Evolutionary conservation across 2,888 invertebrate genomes (phyloP).

Genomic region (Lochmaea crataegi): DNA sequence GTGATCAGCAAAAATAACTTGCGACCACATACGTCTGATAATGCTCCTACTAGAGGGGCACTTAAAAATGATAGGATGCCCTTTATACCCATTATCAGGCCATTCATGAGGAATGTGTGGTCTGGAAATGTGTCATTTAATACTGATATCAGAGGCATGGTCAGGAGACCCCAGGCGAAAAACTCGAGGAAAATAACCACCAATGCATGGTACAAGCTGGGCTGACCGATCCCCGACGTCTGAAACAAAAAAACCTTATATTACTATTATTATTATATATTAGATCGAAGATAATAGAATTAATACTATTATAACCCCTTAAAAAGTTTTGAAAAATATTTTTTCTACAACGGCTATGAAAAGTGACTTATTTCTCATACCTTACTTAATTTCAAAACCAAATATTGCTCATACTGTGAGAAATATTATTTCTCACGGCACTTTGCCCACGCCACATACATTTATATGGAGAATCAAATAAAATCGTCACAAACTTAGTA

Average conservation of each 20-base stretch:
- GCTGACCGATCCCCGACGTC: slow-evolving; percentile 90
- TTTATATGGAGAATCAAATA: too few relatives aligned
- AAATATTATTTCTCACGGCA: too few relatives aligned
- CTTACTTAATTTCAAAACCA: too few relatives aligned
- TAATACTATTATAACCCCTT: too few relatives aligned
- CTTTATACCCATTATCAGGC: slow-evolving; percentile 90
- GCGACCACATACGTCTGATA: slow-evolving; percentile 98
- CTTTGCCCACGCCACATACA: too few relatives aligned
- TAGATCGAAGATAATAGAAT: too few relatives aligned
- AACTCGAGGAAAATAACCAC: slow-evolving; percentile 99
- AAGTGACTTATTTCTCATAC: too few relatives aligned
- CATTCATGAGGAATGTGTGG: slow-evolving; percentile 99
- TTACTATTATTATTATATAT: too few relatives aligned
- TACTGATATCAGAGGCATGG: slow-evolving; percentile 94
- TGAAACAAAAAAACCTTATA: slow-evolving; percentile 64
- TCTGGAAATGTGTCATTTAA: slow-evolving; percentile 98
- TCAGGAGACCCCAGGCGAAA: slow-evolving; percentile 99
- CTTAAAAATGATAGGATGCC: slow-evolving; percentile 97
- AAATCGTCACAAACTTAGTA: too few relatives aligned
- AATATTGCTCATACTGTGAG: too few relatives aligned
- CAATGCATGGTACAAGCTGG: slow-evolving; percentile 97
- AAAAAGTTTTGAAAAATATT: too few relatives aligned
- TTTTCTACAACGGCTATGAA: too few relatives aligned
- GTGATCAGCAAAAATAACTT: slow-evolving; percentile 98
- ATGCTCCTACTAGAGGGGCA: slow-evolving; percentile 88